Evolutionary conservation across 2,797 vertebrate species (phyloP), one percentile per base, ranked within the genome.

Genomic region (Rhinichthys osculus): DNA sequence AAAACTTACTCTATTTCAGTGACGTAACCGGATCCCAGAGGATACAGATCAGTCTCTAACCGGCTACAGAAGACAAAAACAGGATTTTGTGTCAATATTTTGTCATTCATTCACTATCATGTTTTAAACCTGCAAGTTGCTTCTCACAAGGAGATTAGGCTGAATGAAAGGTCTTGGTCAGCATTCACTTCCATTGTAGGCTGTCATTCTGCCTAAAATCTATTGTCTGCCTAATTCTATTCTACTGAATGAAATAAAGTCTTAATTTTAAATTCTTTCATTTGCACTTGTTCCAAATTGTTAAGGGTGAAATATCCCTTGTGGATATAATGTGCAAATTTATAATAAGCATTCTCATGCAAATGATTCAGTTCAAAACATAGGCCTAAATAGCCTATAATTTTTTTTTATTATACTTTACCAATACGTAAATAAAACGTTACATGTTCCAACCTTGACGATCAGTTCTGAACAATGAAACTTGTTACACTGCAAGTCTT

Each of bases 41-140:
- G 95, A 91, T 96, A 96, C 95, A 96, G 94, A 92, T 96, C 95
- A 94, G 95, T 91, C 93, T 96, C 95, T 93, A 96, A 93, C 92
- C 94, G 95, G 94, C 95, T 96, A 88, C 17, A 44, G 30, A 54
- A 57, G 30, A 44, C 2, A 86, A 13, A 27, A 38, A 59, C 27
- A 40, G 35, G n/a, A 23, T 59, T 78, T 57, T 7, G 0, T 0
- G 62, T 30, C 42, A 76, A 33, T 16, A 19, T 33, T 17, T 21
- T 9, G 50, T 52, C 2, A 52, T 54, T 52, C 14, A 52, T 44
- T 30, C 17, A 77, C n/a, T 0, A 3, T 54, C 4, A 50, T 19
- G 21, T 59, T 78, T 57, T 78, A 42, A 62, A 62, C 54, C 0
- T 19, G 3, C 9, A 27, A 8, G 13, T 6, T 27, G n/a, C 19